phyloP scores from a whole-genome alignment of 2,113 vertebrate species.

The Eptesicus fuscus region DNA sequence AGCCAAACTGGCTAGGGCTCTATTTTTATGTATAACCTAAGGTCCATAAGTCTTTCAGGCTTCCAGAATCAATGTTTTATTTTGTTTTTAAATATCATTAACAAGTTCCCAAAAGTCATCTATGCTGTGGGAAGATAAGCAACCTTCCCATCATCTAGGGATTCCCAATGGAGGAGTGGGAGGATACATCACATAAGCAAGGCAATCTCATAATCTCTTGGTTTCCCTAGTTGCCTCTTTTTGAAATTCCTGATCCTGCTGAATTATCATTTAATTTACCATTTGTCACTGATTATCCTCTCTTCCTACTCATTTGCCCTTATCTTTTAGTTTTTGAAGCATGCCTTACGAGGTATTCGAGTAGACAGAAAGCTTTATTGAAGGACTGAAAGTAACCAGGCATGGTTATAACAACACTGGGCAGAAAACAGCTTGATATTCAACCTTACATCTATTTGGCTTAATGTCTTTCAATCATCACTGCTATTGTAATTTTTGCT shows the following conservation, averaged over 20 bases:
- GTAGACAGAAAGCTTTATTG: neutral
- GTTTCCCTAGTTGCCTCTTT: neutral
- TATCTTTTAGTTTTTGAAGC: neutral
- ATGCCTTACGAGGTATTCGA: neutral
- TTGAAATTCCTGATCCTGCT: neutral
- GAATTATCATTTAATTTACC: neutral
- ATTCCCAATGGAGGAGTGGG: neutral
- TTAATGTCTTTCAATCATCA: neutral
- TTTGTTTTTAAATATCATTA: neutral
- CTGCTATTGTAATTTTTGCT: neutral
- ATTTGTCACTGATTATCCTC: neutral
- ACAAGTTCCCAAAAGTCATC: neutral
- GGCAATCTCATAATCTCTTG: neutral
- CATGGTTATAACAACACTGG: neutral
- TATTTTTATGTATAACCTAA: neutral
- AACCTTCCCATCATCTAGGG: neutral
- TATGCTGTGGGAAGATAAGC: neutral
- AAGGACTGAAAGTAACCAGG: neutral
- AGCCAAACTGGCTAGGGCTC: neutral
- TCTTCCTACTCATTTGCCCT: neutral
- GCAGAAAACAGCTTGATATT: neutral
- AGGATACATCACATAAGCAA: rapidly evolving
- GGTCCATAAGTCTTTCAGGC: neutral
- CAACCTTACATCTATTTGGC: neutral
- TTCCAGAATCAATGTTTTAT: neutral